A percentile compares a stretch with the other conserved stretches of the same genome.
Evolutionary conservation across 2,797 vertebrate genomes (phyloP).

Genomic region (Peromyscus melanophrys): DNA sequence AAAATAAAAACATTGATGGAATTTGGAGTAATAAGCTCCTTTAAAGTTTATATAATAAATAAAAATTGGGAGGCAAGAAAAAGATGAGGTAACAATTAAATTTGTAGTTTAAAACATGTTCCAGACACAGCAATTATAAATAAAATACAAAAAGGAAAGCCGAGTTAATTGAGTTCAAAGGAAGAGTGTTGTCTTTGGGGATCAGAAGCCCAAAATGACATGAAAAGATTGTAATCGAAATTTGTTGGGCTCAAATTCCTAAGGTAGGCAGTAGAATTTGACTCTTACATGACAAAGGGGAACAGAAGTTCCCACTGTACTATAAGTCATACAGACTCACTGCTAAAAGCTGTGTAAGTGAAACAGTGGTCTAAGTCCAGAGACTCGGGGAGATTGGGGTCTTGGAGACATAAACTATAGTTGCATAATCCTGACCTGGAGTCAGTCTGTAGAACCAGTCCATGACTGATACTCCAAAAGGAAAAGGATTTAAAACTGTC

Average conservation of each 20-base stretch:
- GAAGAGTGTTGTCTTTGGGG: constrained; percentile 3
- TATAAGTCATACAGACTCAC: background rate
- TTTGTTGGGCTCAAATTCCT: background rate
- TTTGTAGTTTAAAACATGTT: constrained; percentile 58
- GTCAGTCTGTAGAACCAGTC: background rate
- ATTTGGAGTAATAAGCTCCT: constrained; percentile 45
- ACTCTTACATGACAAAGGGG: background rate
- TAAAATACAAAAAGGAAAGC: constrained; percentile 54
- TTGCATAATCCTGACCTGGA: background rate
- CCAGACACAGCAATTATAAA: constrained; percentile 45
- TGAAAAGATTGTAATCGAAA: background rate
- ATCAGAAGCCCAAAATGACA: background rate
- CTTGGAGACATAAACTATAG: background rate
- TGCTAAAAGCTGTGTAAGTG: background rate
- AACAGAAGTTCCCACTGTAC: background rate
- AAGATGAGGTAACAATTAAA: background rate
- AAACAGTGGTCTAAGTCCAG: background rate
- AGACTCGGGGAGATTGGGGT: background rate
- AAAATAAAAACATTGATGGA: constrained; percentile 27
- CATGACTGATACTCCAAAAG: background rate
- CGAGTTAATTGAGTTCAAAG: constrained; percentile 25
- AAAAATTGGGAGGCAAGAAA: background rate
- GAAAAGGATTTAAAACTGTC: constrained; percentile 39
- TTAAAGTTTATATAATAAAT: constrained; percentile 36
- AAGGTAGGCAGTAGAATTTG: constrained; percentile 41